phyloP scores from a whole-genome alignment of 2,113 vertebrate species.

The Ibidorhyncha struthersii region DNA sequence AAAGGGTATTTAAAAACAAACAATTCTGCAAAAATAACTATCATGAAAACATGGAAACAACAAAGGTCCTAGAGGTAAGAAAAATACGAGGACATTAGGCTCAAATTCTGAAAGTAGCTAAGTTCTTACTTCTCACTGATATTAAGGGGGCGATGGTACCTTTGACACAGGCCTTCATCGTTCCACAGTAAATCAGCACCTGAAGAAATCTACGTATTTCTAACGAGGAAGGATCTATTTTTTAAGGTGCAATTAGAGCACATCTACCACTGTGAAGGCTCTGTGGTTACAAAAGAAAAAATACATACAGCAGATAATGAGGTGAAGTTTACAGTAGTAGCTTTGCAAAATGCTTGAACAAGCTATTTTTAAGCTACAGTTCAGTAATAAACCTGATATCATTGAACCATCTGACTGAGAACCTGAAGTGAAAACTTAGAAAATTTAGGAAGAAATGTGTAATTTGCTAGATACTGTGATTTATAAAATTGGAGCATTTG shows the following conservation, averaged over 20 bases:
- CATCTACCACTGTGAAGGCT: background rate
- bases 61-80: background rate
- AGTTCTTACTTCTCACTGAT: background rate
- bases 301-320: background rate
- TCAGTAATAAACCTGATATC: background rate
- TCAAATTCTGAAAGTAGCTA: background rate
- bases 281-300: background rate
- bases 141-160: background rate
- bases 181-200: background rate
- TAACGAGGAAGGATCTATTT: background rate
- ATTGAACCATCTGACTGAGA: background rate
- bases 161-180: background rate
- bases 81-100: background rate
- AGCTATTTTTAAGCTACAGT: background rate
- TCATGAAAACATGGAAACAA: background rate
- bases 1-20: background rate
- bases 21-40: background rate
- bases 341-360: background rate
- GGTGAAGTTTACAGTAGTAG: background rate
- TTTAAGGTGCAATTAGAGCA: background rate
- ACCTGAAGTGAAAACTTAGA: background rate
- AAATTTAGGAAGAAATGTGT: background rate
- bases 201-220: background rate
- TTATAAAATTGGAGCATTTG: background rate
- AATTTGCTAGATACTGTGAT: background rate